These are phyloP conservation scores for Bacillus rossius DNA, from an alignment of 1,140 invertebrate genomes.

Conservation along the genomic window DNA sequence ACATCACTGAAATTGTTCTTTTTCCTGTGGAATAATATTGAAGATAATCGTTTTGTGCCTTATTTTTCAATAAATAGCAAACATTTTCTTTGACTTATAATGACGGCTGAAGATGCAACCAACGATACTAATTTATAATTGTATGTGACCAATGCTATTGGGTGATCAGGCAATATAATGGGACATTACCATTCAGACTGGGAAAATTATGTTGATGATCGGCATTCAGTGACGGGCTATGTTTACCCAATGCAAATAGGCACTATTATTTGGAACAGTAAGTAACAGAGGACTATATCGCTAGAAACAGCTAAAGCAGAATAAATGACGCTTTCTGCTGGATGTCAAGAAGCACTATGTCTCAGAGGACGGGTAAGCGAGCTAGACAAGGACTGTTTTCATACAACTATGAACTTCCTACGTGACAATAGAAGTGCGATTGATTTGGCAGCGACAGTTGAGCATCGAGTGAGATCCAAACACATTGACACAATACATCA, in stretches of 20 bases:
- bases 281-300: conserved; percentile 43
- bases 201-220: no score
- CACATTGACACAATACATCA: conserved; percentile 38
- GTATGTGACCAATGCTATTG: no score
- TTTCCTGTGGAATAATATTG: no score
- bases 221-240: conserved; percentile 28
- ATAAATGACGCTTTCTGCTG: conserved; percentile 39
- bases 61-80: no score
- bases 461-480: conserved; percentile 33
- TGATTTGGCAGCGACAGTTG: conserved; percentile 31
- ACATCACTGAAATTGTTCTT: no score
- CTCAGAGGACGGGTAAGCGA: conserved; percentile 12
- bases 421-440: conserved; percentile 38
- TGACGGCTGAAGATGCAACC: no score
- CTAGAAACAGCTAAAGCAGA: conserved; percentile 42
- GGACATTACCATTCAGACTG: no score
- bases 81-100: no score
- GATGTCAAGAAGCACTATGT: conserved; percentile 34
- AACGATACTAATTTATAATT: no score
- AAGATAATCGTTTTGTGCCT: no score
- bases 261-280: conserved; percentile 45
- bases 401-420: conserved; percentile 14
- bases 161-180: no score
- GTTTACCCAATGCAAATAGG: conserved; percentile 29
- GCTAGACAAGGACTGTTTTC: neutral